These are phyloP conservation scores for Cyprinodon variegatus DNA, from an alignment of 2,113 vertebrate genomes.

Conservation along the genomic window DNA sequence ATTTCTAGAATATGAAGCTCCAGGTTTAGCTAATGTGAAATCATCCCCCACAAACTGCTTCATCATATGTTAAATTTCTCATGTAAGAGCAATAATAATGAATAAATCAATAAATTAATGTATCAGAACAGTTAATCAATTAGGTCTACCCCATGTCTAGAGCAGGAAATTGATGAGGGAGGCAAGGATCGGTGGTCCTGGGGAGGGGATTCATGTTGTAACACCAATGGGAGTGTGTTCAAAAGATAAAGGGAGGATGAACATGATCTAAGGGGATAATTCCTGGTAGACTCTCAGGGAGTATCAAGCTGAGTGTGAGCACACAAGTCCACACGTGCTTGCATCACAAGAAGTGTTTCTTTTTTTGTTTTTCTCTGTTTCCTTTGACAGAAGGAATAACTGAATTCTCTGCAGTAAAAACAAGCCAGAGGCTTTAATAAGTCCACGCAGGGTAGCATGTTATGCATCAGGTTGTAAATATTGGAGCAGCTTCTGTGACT, in stretches of 20 bases:
- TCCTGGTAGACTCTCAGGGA: slow-evolving; percentile 29
- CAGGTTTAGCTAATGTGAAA: too few relatives aligned
- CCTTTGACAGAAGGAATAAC: background rate
- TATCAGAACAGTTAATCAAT: too few relatives aligned
- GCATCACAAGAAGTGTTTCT: slow-evolving; percentile 26
- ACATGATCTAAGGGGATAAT: slow-evolving; percentile 59
- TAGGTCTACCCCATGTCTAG: slow-evolving; percentile 16
- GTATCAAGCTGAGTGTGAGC: slow-evolving; percentile 39
- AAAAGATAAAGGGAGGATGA: slow-evolving; percentile 61
- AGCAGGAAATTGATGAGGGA: slow-evolving; percentile 42
- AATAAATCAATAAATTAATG: too few relatives aligned
- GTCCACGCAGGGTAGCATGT: background rate
- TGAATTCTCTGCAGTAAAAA: background rate
- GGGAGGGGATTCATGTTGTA: slow-evolving; percentile 36
- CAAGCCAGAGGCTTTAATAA: slow-evolving; percentile 12
- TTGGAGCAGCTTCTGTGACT: slow-evolving; percentile 29
- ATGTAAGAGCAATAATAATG: too few relatives aligned
- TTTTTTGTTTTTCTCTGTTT: background rate
- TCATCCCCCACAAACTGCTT: too few relatives aligned
- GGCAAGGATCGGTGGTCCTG: background rate
- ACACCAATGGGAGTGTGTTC: slow-evolving; percentile 46
- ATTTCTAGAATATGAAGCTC: too few relatives aligned
- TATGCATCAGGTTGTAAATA: slow-evolving; percentile 25
- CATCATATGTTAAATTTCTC: too few relatives aligned
- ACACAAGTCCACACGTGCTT: slow-evolving; percentile 21